Conservation (phyloP, 2,113 vertebrate genomes). For the Rissa tridactyla region DNA sequence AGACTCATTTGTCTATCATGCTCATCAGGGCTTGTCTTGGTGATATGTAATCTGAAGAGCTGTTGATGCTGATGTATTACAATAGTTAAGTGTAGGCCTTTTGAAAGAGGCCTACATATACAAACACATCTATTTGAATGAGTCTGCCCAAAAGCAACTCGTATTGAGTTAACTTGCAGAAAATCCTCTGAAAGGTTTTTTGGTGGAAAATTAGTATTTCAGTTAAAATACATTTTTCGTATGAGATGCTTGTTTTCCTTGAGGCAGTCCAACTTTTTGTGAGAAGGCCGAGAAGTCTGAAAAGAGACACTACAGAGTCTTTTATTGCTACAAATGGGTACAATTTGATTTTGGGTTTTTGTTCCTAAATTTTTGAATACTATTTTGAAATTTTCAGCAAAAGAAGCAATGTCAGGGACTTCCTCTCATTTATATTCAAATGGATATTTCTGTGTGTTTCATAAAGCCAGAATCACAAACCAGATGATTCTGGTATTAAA, state of each 20-base stretch:
- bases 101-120: neutral
- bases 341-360: neutral
- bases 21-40: neutral
- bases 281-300: neutral
- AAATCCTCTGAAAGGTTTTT: neutral
- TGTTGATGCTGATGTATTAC: neutral
- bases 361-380: neutral
- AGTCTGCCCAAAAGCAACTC: neutral
- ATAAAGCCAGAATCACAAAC: slow-evolving; percentile 23
- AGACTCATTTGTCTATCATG: neutral
- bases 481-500: slow-evolving; percentile 49
- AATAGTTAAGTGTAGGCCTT: neutral
- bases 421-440: slow-evolving; percentile 27
- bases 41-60: neutral
- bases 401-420: neutral
- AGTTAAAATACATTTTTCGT: neutral
- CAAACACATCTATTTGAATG: neutral
- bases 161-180: neutral
- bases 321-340: neutral
- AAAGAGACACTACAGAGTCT: neutral
- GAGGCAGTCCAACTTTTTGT: neutral
- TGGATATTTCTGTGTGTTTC: slow-evolving; percentile 18
- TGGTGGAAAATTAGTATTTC: neutral
- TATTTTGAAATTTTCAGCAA: neutral
- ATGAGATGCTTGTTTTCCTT: neutral